Percentiles rank a stretch among this genome's conserved stretches.
Conservation (phyloP, 2,113 vertebrate genomes). For the Mesitornis unicolor region DNA sequence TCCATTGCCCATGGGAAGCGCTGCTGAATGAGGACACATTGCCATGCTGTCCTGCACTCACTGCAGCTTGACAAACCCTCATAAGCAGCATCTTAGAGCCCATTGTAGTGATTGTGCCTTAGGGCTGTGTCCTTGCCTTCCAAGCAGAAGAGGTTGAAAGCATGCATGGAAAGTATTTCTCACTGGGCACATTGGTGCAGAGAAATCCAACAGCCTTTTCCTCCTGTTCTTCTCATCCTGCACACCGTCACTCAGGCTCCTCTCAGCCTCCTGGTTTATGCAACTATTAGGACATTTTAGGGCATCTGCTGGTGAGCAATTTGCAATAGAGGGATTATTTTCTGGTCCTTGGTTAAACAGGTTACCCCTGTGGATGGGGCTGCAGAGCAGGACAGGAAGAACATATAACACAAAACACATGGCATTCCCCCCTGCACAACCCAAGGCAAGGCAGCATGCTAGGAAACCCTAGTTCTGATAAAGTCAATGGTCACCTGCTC, state of each 20-base stretch:
- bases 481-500: neutral
- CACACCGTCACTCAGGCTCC: neutral
- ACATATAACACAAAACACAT: accelerated
- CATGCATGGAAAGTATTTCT: conserved; percentile 31
- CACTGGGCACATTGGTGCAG: neutral
- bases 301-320: neutral
- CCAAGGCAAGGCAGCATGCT: neutral
- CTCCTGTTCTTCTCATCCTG: neutral
- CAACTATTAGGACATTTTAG: neutral
- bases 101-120: neutral
- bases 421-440: accelerated
- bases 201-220: neutral
- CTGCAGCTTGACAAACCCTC: neutral
- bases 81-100: neutral
- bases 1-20: neutral
- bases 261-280: neutral
- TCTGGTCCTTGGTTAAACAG: neutral
- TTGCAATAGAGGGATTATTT: neutral
- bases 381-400: neutral
- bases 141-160: conserved; percentile 11
- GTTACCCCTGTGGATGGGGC: neutral
- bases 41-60: neutral
- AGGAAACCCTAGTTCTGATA: neutral
- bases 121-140: conserved; percentile 22
- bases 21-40: neutral